These are phyloP conservation scores for Rhizoglyphus robini DNA, from an alignment of 1,140 invertebrate genomes.

Conservation along the genomic window DNA sequence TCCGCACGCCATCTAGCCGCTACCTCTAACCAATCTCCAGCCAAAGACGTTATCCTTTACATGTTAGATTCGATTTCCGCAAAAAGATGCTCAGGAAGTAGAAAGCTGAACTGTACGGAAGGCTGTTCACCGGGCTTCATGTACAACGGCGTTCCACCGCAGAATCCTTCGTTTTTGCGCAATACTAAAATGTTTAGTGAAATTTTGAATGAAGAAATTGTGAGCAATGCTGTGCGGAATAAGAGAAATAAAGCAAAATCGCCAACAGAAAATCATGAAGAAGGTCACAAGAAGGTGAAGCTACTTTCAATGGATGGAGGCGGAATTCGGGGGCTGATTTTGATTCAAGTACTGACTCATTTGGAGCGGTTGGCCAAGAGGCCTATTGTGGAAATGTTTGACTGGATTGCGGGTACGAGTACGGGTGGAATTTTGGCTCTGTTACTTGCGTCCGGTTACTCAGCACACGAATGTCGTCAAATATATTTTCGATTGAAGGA, in stretches of 20 bases:
- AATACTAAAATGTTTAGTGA: constrained; percentile 26
- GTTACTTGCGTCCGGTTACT: constrained; percentile 28
- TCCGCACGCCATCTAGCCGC: constrained; percentile 63
- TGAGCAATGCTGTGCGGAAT: constrained; percentile 21
- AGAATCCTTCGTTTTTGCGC: constrained; percentile 24
- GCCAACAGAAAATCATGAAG: not conserved
- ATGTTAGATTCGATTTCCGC: constrained; percentile 22
- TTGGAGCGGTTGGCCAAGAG: constrained; percentile 51
- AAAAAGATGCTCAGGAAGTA: constrained; percentile 21
- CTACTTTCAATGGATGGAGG: constrained; percentile 47
- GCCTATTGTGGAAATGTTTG: constrained; percentile 70
- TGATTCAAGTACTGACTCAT: constrained; percentile 69
- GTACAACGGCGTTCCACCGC: constrained; percentile 36
- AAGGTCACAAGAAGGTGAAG: not conserved
- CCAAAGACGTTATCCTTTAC: constrained; percentile 29
- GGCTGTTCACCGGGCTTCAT: constrained; percentile 34
- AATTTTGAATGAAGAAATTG: constrained; percentile 23
- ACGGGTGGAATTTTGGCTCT: constrained; percentile 67
- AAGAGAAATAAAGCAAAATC: constrained; percentile 2
- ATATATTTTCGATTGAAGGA: constrained; percentile 88
- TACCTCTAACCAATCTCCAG: constrained; percentile 23
- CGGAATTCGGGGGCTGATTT: constrained; percentile 75
- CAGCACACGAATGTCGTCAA: constrained; percentile 45
- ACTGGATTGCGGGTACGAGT: constrained; percentile 93
- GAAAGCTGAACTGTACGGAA: constrained; percentile 36